Conservation (phyloP, 2,888 invertebrate genomes). For the Mesochorus sp. region DNA sequence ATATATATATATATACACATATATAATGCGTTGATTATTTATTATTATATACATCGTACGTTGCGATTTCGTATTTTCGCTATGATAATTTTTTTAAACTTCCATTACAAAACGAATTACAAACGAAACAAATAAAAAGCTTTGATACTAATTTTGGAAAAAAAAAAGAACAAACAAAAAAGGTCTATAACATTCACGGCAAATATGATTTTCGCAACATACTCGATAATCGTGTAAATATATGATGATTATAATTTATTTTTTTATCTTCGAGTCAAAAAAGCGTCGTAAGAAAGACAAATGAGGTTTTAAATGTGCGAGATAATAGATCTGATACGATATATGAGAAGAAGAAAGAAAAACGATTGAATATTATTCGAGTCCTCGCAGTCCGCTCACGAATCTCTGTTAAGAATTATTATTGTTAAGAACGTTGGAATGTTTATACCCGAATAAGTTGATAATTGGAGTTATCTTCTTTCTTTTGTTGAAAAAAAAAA, state of each 20-base stretch:
- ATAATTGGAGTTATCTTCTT: conserved; percentile 34
- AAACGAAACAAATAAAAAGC: not conserved
- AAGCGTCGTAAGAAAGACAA: conserved; percentile 59
- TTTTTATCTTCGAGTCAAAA: conserved; percentile 59
- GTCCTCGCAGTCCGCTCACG: conserved; percentile 36
- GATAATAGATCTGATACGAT: not conserved
- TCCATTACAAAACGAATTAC: conserved; percentile 37
- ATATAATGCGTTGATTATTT: conserved; percentile 58
- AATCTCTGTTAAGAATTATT: conserved; percentile 40
- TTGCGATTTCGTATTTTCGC: conserved; percentile 53
- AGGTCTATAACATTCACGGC: not conserved
- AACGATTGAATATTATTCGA: conserved; percentile 42
- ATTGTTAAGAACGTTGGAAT: conserved; percentile 55
- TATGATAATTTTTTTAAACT: conserved; percentile 23
- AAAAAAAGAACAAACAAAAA: not conserved
- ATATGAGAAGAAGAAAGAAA: not conserved
- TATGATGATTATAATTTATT: conserved; percentile 62
- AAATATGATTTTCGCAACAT: conserved; percentile 62
- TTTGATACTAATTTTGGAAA: not conserved
- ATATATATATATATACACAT: conserved; percentile 2
- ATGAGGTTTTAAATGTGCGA: conserved; percentile 48
- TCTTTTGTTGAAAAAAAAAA: conserved; percentile 7
- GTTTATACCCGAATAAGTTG: conserved; percentile 58
- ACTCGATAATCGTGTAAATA: conserved; percentile 48
- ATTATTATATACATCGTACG: conserved; percentile 57